Evolutionary conservation across 2,888 invertebrate species (phyloP), one percentile per base, ranked within the genome.

Genomic region (Leptinotarsa rubiginosa): DNA sequence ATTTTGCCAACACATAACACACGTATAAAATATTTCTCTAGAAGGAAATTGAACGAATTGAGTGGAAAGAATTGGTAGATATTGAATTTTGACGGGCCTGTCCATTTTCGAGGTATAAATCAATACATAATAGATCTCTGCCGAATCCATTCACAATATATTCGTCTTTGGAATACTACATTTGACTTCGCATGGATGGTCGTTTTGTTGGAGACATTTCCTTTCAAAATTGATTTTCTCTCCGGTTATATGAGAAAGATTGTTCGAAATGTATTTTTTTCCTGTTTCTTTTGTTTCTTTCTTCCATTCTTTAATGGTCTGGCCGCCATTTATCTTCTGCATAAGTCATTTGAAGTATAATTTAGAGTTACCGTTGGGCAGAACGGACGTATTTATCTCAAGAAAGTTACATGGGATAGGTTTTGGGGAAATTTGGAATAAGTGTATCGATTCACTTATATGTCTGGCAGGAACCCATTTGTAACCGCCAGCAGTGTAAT

Each of bases 121-220:
- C 56, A 20, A 56, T 22, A 56, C 20, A 56, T 20, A 56, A 20
- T 18, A 12, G 56, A 20, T 7, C 22, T 56, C 56, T 3, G 20
- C 20, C 2, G 56, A 22, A 56, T 56, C 56, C 18, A 56, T 12
- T 54, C 56, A 20, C 56, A 56, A 56, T 7, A 56, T 56, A 56
- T 56, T 56, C 56, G 56, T 56, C 56, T 56, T 20, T 18, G 56
- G 20, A 13, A 56, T 18, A 22, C 20, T 56, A 20, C 0, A 20
- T 2, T 56, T 20, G 20, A 56, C 13, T 20, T 56, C 56, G 56
- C 56, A 56, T 56, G 56, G 18, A 22, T 20, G 22, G 56, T 56
- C 56, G 18, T 56, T 56, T 56, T 56, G 22, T 56, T 20, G 20
- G 20, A 56, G 54, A 56, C 56, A 13, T 56, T 56, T 56, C 56